Evolutionary conservation across 2,888 invertebrate genomes (phyloP), one percentile per base, ranked within the genome.

Genomic region (Drosophila robusta): DNA sequence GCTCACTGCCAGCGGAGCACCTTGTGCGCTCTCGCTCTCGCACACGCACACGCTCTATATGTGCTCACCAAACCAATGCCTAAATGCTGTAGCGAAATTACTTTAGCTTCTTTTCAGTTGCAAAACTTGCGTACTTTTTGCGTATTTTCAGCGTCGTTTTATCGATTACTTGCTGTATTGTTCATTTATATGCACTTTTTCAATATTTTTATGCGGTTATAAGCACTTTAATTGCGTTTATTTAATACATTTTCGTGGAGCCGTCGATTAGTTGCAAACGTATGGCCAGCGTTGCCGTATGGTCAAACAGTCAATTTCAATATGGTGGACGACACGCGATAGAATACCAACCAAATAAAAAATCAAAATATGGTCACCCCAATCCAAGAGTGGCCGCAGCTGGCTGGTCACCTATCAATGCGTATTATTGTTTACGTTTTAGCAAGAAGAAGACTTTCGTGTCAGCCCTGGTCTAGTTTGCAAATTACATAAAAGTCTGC

Each of bases 171-270:
- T 74, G 50, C 62, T 80, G 62, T 46, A 83, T 74, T 84, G 90
- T 90, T 82, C 75, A 74, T 87, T 68, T 34, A 62, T 62, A 56
- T 47, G 60, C 81, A 90, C 86, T 82, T 87, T 89, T 78, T 69
- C 29, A 45, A 75, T 77, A 80, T 70, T 75, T 80, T 82, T 71
- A 34, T 52, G 22, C 29, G 38, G 41, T 72, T 78, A 75, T 76
- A 61, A 52, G 5, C 86, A 80, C 82, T 80, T 84, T 84, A 60
- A 67, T 51, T 65, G 51, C 56, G 58, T 55, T 70, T 78, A 64
- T 75, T 80, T 67, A 45, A 38, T 14, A 55, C 60, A 68, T 89
- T 88, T 80, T 61, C 72, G 67, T 41, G 26, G 64, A 78, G 60
- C 75, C 71, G 76, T 70, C 72, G 78, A 32, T 61, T 50, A 42